A percentile compares a stretch with the other conserved stretches of the same genome.
Conservation (phyloP, 2,888 invertebrate species). For the Vanessa cardui region DNA sequence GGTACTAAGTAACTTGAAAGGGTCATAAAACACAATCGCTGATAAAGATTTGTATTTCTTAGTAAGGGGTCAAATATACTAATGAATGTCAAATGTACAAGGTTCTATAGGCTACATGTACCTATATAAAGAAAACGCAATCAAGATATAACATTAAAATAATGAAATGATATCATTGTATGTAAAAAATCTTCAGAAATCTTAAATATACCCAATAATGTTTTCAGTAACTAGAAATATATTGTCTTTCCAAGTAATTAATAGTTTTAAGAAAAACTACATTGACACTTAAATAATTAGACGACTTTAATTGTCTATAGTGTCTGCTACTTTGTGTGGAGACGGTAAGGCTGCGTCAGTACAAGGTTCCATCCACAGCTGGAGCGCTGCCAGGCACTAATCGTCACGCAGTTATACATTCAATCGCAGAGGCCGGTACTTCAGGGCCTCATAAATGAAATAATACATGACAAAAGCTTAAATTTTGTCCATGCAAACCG, state of each 20-base stretch:
- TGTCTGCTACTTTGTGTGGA: slow-evolving; percentile 22
- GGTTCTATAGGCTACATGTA: too few species aligned
- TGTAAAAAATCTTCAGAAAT: too few species aligned
- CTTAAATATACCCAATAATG: too few species aligned
- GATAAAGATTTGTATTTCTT: too few species aligned
- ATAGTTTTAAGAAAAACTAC: neutral
- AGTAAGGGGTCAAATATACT: too few species aligned
- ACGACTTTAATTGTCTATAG: slow-evolving; percentile 23
- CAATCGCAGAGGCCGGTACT: slow-evolving; percentile 51
- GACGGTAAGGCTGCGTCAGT: slow-evolving; percentile 50
- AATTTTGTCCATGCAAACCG: slow-evolving; percentile 20
- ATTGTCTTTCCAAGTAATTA: neutral
- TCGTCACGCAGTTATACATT: slow-evolving; percentile 68
- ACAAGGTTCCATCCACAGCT: slow-evolving; percentile 54
- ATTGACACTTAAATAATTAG: neutral
- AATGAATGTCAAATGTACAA: too few species aligned
- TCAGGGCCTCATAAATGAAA: slow-evolving; percentile 39
- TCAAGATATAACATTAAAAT: too few species aligned
- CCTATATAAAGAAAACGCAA: too few species aligned
- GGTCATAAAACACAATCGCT: too few species aligned
- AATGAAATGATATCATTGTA: too few species aligned
- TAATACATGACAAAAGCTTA: slow-evolving; percentile 26
- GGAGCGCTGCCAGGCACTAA: slow-evolving; percentile 72
- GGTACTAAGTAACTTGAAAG: too few species aligned
- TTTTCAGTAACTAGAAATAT: too few species aligned